A percentile compares a stretch with the other conserved stretches of the same genome.
Evolutionary conservation across 1,140 invertebrate species (phyloP).

Genomic region (Conus betulinus): DNA sequence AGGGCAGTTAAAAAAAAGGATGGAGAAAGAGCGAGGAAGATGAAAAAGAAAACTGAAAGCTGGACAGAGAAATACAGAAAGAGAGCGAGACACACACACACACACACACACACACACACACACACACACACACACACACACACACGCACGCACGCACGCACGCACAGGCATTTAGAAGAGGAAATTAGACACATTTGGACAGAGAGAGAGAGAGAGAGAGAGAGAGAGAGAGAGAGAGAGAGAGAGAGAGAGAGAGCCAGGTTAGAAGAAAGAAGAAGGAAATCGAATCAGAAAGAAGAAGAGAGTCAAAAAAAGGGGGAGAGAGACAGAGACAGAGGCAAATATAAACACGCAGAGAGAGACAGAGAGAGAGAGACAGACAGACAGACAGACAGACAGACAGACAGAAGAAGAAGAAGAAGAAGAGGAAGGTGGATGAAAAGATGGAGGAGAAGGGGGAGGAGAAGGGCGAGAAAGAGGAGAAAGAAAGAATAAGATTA

Average conservation of each 20-base stretch:
- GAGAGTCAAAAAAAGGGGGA: no score
- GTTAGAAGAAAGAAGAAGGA: slow-evolving; percentile 78
- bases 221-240: slow-evolving; percentile 38
- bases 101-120: no score
- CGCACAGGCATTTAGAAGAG: neutral
- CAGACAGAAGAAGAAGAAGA: no score
- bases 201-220: neutral
- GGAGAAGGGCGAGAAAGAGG: neutral
- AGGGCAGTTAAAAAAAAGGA: no score
- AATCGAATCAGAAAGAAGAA: slow-evolving; percentile 72
- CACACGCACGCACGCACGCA: no score
- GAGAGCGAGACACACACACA: neutral
- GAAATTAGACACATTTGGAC: neutral
- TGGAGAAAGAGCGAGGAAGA: no score
- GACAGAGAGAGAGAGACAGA: neutral
- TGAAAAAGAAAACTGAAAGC: no score
- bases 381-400: no score
- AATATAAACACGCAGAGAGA: neutral
- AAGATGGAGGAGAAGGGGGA: no score
- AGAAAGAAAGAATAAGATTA: neutral
- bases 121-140: no score
- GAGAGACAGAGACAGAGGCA: no score
- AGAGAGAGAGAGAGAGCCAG: slow-evolving; percentile 78
- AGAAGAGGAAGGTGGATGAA: no score
- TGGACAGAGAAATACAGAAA: neutral